Evolutionary conservation across 2,113 vertebrate genomes (phyloP), one percentile per base, ranked within the genome.

Genomic region (Rostratula benghalensis): DNA sequence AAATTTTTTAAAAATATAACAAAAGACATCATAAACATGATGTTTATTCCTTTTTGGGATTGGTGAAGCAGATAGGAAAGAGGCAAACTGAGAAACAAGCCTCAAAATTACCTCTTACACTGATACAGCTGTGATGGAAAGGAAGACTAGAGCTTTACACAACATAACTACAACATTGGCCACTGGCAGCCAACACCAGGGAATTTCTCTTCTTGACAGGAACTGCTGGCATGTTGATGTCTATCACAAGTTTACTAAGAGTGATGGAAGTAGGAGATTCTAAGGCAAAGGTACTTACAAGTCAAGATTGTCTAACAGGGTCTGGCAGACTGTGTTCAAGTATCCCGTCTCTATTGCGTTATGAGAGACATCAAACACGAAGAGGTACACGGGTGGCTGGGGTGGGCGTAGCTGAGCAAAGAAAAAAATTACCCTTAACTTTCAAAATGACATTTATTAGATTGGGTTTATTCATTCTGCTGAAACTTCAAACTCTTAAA

Each of bases 321-420:
- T 98, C 97, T 99, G 98, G 97, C 99, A 99, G 97, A 99, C 99
- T 48, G 99, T 98, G 51, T 98, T 98, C 97, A 99, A 98, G 97
- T 99, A 99, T 85, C 99, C 99, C 3, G 99, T 99, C 97, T 99
- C 99, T 95, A 99, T 28, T 27, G 99, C 99, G 85, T 99, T 99
- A 78, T 99, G 99, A 95, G 99, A 99, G 53, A 99, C 99, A 50
- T 99, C 99, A 89, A 99, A 98, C 69, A 99, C 97, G 68, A 99
- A 99, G 88, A 99, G 98, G 97, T 99, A 99, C 95, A 99, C 99
- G 19, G 99, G 99, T 20, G 99, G 99, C 27, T 99, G 99, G 75
- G 99, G 99, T 23, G 99, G 99, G 57, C 99, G 98, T 94, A 99
- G 96, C 99, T 99, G 91, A 35, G 95, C 45, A 90, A 91, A 95